Percentiles rank a stretch among this genome's conserved stretches.
Conservation (phyloP, 2,113 vertebrate genomes). For the Psittacara wagleri region DNA sequence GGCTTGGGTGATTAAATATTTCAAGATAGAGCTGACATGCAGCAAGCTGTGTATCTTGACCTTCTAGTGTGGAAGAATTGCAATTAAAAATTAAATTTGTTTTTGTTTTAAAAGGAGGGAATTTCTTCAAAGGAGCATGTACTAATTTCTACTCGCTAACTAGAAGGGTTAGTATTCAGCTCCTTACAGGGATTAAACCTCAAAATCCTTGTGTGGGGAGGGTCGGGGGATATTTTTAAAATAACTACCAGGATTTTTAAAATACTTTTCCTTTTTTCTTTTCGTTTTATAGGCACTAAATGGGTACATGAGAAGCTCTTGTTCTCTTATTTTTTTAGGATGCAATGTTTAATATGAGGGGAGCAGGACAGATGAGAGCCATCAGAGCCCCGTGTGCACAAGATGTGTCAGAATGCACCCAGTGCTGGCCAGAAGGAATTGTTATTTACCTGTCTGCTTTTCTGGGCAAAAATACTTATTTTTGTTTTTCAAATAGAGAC, state of each 20-base stretch:
- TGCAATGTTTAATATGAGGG: not conserved
- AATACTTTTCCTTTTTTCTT: not conserved
- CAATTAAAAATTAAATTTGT: not conserved
- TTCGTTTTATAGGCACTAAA: not conserved
- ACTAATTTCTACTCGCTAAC: not conserved
- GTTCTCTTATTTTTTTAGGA: not conserved
- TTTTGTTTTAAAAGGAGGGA: not conserved
- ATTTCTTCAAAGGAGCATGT: not conserved
- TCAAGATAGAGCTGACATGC: fast-evolving
- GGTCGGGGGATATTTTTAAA: not conserved
- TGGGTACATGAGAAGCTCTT: not conserved
- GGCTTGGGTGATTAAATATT: not conserved
- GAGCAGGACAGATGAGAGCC: not conserved
- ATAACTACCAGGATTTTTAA: not conserved
- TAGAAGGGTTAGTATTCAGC: not conserved
- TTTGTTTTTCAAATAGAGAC: not conserved
- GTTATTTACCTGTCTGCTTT: not conserved
- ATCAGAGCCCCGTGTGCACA: not conserved
- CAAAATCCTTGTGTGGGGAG: not conserved
- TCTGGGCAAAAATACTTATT: not conserved
- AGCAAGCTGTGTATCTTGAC: not conserved
- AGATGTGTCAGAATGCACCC: not conserved
- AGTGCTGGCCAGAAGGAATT: not conserved
- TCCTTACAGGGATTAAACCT: conserved; percentile 17
- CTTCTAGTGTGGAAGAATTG: not conserved